These are phyloP conservation scores for Cecidostiba fungosa DNA, from an alignment of 2,888 invertebrate species.

Conservation along the genomic window DNA sequence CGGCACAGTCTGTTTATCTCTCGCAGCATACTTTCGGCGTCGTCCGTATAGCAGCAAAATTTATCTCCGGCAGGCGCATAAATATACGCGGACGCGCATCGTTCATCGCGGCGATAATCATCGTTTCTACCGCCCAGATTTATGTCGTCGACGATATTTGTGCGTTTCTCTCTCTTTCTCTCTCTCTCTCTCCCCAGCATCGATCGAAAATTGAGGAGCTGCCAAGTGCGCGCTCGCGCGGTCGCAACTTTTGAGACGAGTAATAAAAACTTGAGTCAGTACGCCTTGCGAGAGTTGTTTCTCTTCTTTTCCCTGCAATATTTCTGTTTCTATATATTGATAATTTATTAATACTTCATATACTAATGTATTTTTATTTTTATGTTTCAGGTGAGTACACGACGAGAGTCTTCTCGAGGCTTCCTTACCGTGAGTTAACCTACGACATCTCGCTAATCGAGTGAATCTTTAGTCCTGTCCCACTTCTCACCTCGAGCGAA, in stretches of 20 bases:
- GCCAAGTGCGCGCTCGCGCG: slow-evolving; percentile 37
- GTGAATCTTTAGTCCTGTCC: not conserved
- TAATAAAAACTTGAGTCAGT: slow-evolving; percentile 54
- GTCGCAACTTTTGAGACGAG: slow-evolving; percentile 52
- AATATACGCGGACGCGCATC: slow-evolving; percentile 37
- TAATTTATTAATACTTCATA: not conserved
- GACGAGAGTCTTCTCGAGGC: not conserved
- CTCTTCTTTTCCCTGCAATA: not conserved
- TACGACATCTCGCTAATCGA: not conserved
- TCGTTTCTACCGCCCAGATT: slow-evolving; percentile 41
- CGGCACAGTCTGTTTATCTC: slow-evolving; percentile 38
- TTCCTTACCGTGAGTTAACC: slow-evolving; percentile 36
- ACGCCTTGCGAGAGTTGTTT: slow-evolving; percentile 16
- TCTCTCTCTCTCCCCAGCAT: slow-evolving; percentile 6
- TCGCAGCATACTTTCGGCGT: slow-evolving; percentile 27
- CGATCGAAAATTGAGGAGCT: slow-evolving; percentile 60
- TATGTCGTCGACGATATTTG: slow-evolving; percentile 38
- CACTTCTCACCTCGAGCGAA: not conserved
- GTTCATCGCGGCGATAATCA: slow-evolving; percentile 60
- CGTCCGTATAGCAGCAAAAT: not conserved
- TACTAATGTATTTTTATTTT: slow-evolving; percentile 8
- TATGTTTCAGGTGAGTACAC: slow-evolving; percentile 61
- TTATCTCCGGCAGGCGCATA: slow-evolving; percentile 16
- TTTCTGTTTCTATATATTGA: not conserved
- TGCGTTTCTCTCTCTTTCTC: slow-evolving; percentile 7